Evolutionary conservation across 2,888 invertebrate genomes (phyloP).

Genomic region (Phyllotreta cruciferae): DNA sequence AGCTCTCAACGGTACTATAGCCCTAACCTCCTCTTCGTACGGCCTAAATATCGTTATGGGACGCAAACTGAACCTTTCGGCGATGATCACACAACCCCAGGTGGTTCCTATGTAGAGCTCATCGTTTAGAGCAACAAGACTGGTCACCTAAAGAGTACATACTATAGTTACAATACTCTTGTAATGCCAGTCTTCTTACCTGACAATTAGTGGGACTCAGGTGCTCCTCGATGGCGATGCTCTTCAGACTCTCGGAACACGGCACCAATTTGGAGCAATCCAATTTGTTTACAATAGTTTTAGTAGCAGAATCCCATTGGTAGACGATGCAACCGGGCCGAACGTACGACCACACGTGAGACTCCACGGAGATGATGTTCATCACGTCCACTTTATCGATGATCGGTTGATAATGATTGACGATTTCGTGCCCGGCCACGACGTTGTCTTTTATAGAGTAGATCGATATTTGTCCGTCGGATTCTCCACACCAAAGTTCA

Average conservation of each 20-base stretch:
- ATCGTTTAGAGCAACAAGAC: constrained; percentile 71
- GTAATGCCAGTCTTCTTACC: constrained; percentile 56
- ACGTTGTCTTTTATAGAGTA: constrained; percentile 76
- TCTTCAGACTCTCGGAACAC: constrained; percentile 89
- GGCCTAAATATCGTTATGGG: constrained; percentile 94
- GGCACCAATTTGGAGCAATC: constrained; percentile 93
- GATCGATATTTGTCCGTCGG: constrained; percentile 78
- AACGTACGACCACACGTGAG: constrained; percentile 79
- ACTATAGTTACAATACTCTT: constrained; percentile 1
- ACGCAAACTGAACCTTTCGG: constrained; percentile 78
- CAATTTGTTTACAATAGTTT: constrained; percentile 76
- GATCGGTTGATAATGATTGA: constrained; percentile 68
- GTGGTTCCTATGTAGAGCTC: constrained; percentile 91
- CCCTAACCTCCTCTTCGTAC: constrained; percentile 80
- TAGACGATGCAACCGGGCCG: constrained; percentile 89
- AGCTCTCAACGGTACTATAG: constrained; percentile 66
- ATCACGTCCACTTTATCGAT: constrained; percentile 72
- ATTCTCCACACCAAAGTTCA: constrained; percentile 91
- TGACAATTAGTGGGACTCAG: constrained; percentile 79
- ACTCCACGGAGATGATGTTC: constrained; percentile 70
- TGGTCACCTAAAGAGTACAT: constrained; percentile 65
- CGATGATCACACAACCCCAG: constrained; percentile 93
- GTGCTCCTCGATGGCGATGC: constrained; percentile 88
- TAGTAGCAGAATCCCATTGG: constrained; percentile 79
- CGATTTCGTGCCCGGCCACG: constrained; percentile 75